Base-by-base conservation (phyloP, 2,888 invertebrate genomes). In the Colostygia pectinataria region DNA sequence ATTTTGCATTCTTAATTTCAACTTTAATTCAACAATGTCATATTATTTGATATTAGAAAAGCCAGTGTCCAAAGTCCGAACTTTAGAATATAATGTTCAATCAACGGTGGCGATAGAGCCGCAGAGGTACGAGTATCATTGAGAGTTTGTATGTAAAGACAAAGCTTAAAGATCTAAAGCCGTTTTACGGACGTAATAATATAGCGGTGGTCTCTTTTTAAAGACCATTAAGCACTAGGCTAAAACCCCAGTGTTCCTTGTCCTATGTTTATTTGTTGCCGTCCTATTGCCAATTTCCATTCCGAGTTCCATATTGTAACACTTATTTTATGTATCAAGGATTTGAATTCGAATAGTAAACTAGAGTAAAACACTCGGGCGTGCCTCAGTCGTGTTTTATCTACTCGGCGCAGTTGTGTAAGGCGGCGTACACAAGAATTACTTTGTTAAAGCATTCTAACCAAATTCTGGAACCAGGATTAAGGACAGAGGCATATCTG, bases 301-400 rank as follows among this genome's bases (percentile, higher is more conserved):
- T 42, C 24, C 38, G n/a, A 44, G 37, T 31, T 14, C 31, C 32
- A 45, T 52, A 47, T 42, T 41, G 52, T 46, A 42, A 47, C 46
- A 34, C 46, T 52, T 46, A 52, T 52, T 52, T 52, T 52, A 52
- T 52, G 52, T 52, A 52, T 43, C 52, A 42, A 42, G 46, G 37
- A 38, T 42, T 52, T 25, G 48, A 59, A 62, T 59, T 57, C 53
- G 43, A 52, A 48, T 52, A 29, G 44, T 53, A 31, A 56, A 58
- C 61, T 53, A 50, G 57, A 60, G 61, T 60, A 49, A 57, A 61
- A 53, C 52, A 51, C 58, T 52, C 31, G 42, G 51, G 53, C 55
- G 64, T 58, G 63, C 61, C 63, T 63, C 61, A 53, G 53, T 64
- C 47, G 61, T 61, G 68, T 65, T 71, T 76, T 83, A 83, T 83